These are phyloP conservation scores for Euschistus heros DNA, from an alignment of 1,140 invertebrate species.

Conservation along the genomic window DNA sequence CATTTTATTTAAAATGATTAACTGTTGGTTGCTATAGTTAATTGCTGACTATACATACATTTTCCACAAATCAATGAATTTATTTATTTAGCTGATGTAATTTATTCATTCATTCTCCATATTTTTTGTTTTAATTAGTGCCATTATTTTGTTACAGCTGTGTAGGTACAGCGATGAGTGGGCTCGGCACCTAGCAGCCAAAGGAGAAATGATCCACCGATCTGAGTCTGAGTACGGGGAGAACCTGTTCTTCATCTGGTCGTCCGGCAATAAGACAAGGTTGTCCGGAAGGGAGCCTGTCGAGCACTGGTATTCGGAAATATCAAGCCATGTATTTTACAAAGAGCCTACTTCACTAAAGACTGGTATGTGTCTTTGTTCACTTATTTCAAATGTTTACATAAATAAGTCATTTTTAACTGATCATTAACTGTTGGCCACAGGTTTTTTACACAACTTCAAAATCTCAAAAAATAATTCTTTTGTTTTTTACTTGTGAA, in stretches of 20 bases:
- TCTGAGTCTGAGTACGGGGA: conserved; percentile 65
- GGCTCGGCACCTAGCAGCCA: conserved; percentile 61
- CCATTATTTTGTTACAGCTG: conserved; percentile 36
- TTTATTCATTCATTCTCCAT: not conserved
- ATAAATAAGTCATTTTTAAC: too few relatives aligned
- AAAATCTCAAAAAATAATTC: not conserved
- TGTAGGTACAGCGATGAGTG: conserved; percentile 68
- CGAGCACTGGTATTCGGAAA: conserved; percentile 60
- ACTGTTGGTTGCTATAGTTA: too few relatives aligned
- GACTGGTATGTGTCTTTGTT: conserved; percentile 40
- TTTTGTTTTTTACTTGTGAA: too few relatives aligned
- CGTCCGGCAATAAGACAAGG: conserved; percentile 54
- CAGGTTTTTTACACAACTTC: conserved; percentile 5
- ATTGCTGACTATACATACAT: too few relatives aligned
- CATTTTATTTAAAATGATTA: too few relatives aligned
- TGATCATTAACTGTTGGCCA: too few relatives aligned
- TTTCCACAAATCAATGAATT: too few relatives aligned
- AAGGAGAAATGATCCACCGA: conserved; percentile 60
- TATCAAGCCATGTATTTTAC: conserved; percentile 46
- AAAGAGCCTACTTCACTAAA: conserved; percentile 53
- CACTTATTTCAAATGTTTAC: too few relatives aligned
- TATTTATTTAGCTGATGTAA: not conserved
- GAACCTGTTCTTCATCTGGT: conserved; percentile 67
- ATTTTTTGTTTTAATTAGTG: not conserved
- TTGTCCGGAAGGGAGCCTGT: conserved; percentile 58